Evolutionary conservation across 2,888 invertebrate species (phyloP), one percentile per base, ranked within the genome.

Genomic region (Callyntrura guangdongensis): DNA sequence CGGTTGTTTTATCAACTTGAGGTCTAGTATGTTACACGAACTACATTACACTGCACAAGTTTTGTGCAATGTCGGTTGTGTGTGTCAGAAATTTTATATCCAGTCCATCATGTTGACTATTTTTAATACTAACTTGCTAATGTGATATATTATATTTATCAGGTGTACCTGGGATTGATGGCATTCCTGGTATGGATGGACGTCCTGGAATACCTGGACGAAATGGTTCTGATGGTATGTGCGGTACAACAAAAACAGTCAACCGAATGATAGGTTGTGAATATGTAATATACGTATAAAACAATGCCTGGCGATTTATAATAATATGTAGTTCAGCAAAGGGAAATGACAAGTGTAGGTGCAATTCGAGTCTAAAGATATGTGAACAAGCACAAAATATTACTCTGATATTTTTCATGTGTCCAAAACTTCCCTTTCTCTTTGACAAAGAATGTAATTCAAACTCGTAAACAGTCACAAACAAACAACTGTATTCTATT

Each of bases 191-290:
- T 36, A 82, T 89, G 67, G 92, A 94, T 82, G 94, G 98, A 0
- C 89, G 94, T 53, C 93, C 94, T 5, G 95, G 96, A 91, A 92
- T 90, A 9, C 96, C 97, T 93, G 96, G 97, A 83, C 90, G 94
- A 94, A 93, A 93, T 92, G 98, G 98, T 56, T 96, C 96, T 27
- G 96, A 97, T 92, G 97, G 97, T 95, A 95, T 94, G 95, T 49
- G 53, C 49, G 14, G 49, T 69, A 81, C 36, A 27, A 49, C 61
- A 74, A 47, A 27, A 64, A 27, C 17, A 11, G 11, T 74, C 36
- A 3, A 47, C 53, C 3, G 4, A 14, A 45, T 22, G 59, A n/a
- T 36, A 36, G 6, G 6, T n/a, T 36, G 36, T 36, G 36, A 36
- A 36, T 36, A 36, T 36, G 36, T 36, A 36, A 36, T 36, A 53